Evolutionary conservation across 1,140 invertebrate genomes (phyloP), one percentile per base, ranked within the genome.

Genomic region (Euwallacea similis): DNA sequence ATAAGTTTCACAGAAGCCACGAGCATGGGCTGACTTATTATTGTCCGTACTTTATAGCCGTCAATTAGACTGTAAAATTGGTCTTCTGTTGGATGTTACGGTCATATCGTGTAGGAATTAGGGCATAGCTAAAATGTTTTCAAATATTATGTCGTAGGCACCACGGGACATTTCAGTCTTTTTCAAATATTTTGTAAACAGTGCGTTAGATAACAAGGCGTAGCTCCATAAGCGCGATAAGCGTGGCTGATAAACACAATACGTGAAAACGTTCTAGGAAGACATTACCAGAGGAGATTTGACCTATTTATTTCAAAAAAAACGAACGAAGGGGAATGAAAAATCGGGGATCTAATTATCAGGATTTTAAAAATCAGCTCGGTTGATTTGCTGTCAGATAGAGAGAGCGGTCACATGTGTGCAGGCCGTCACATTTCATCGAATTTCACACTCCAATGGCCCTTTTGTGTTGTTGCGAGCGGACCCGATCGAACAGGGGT

Each of bases 371-470:
- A 50, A 50, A 50, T 50, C 46, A 13, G 6, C 13, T 50, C 46
- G 46, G 46, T 50, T 50, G 46, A 50, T 50, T 50, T 50, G 46
- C 46, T 50, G 46, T 50, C 46, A 50, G 46, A 71, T 63, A 75
- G 75, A 63, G 70, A 60, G 46, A 71, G 76, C 71, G 76, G 77
- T 76, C 78, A 73, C 76, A 77, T 78, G 77, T 76, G 76, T 77
- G 76, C 74, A 73, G 67, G 59, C 75, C 78, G 79, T 81, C 79
- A 79, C 79, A 81, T 81, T 81, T 81, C 79, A 81, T 81, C 78
- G 79, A 80, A 81, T 81, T 81, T 80, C 78, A 80, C 76, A 78
- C 74, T 67, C 76, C 73, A 74, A 47, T 75, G 73, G 63, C 33
- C 66, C 77, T 74, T 80, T 80, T 80, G 79, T 66, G 21, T 15